phyloP scores from a whole-genome alignment of 2,888 invertebrate genomes.

The Cordilura impudica region DNA sequence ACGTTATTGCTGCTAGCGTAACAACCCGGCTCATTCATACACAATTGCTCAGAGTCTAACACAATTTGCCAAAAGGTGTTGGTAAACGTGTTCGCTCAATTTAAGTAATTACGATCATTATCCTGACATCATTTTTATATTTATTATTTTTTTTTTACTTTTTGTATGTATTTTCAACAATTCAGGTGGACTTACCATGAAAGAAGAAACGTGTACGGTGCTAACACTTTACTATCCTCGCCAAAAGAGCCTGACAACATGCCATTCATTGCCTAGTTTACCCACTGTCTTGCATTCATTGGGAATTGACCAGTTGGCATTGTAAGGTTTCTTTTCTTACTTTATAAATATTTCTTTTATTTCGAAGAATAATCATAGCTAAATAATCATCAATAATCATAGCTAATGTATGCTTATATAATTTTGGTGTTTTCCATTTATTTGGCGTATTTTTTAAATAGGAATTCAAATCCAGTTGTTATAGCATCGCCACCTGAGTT shows the following conservation, averaged over 20 bases:
- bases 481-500: constrained; percentile 82
- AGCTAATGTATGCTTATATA: constrained; percentile 6
- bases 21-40: neutral
- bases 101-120: constrained; percentile 58
- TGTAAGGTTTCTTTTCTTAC: constrained; percentile 79
- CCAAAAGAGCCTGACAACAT: constrained; percentile 80
- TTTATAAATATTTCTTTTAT: neutral
- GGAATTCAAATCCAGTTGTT: constrained; percentile 81
- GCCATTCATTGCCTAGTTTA: constrained; percentile 82
- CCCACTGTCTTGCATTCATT: constrained; percentile 83
- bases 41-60: constrained; percentile 40
- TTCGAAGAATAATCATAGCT: neutral
- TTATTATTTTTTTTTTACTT: constrained; percentile 15
- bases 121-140: constrained; percentile 55
- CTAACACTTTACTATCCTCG: constrained; percentile 83
- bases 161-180: constrained; percentile 64
- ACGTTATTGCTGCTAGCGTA: neutral
- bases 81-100: constrained; percentile 57
- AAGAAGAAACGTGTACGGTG: constrained; percentile 83
- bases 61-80: constrained; percentile 60
- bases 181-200: constrained; percentile 80
- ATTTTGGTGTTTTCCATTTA: neutral
- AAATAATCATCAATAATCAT: neutral
- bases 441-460: constrained; percentile 68
- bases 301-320: constrained; percentile 81